Evolutionary conservation across 2,888 invertebrate species (phyloP).

Genomic region (Agrotis segetum): DNA sequence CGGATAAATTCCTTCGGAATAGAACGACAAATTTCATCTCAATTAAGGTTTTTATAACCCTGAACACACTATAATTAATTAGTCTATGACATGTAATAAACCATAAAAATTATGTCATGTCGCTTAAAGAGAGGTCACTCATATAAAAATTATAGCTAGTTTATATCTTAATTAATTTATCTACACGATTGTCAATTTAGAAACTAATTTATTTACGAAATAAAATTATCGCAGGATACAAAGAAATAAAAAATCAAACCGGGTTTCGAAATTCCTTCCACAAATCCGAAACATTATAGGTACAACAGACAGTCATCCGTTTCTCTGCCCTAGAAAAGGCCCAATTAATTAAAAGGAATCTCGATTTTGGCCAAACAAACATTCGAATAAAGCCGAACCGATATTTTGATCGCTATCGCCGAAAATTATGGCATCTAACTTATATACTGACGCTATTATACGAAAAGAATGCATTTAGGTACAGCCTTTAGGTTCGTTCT

Average conservation of each 20-base stretch:
- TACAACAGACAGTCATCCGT: constrained; percentile 23
- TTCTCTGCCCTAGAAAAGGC: constrained; percentile 71
- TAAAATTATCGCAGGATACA: constrained; percentile 41
- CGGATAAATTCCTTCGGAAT: not conserved
- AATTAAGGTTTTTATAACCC: constrained; percentile 16
- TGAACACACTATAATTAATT: constrained; percentile 13
- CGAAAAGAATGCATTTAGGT: constrained; percentile 78
- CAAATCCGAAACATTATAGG: constrained; percentile 19
- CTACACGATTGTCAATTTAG: not conserved
- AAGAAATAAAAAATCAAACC: constrained; percentile 24
- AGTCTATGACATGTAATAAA: constrained; percentile 2
- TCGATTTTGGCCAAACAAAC: constrained; percentile 57
- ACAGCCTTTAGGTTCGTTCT: constrained; percentile 78
- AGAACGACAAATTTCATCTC: not conserved
- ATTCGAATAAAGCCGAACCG: constrained; percentile 71
- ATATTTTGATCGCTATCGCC: constrained; percentile 76
- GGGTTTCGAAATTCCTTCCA: constrained; percentile 52
- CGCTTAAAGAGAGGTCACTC: constrained; percentile 24
- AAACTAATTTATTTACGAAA: constrained; percentile 30
- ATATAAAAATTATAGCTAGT: constrained; percentile 20
- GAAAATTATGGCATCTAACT: constrained; percentile 86
- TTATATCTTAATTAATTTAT: constrained; percentile 27
- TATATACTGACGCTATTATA: constrained; percentile 81
- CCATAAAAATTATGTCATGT: constrained; percentile 36
- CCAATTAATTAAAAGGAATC: constrained; percentile 75